Conservation (phyloP, 2,888 invertebrate species). For the Protula sp. region DNA sequence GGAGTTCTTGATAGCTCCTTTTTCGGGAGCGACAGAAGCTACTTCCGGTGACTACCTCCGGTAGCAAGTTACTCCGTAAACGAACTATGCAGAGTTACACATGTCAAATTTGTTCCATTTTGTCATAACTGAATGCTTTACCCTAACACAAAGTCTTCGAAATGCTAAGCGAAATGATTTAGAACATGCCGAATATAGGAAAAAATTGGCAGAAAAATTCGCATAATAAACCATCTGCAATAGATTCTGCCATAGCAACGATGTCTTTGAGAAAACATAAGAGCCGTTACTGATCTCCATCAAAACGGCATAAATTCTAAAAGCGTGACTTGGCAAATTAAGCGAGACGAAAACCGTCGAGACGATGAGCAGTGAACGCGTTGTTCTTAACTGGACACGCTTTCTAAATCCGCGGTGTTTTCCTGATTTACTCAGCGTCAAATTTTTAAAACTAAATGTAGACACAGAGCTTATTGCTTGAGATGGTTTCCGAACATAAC, state of each 20-base stretch:
- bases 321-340: slow-evolving; percentile 18
- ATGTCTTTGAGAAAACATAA: not conserved
- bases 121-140: not conserved
- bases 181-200: slow-evolving; percentile 18
- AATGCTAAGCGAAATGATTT: not conserved
- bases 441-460: not conserved
- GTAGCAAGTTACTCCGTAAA: too few relatives aligned
- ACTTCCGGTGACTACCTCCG: too few relatives aligned
- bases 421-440: not conserved
- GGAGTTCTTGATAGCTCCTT: too few relatives aligned
- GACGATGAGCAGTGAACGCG: slow-evolving; percentile 17
- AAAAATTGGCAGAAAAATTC: slow-evolving; percentile 17
- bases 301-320: slow-evolving; percentile 8
- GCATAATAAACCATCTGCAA: slow-evolving; percentile 16
- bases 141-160: not conserved
- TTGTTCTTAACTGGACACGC: slow-evolving; percentile 15
- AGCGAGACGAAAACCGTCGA: slow-evolving; percentile 15
- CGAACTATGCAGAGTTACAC: too few relatives aligned
- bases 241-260: slow-evolving; percentile 11
- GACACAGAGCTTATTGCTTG: not conserved
- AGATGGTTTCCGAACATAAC: not conserved
- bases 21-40: too few relatives aligned
- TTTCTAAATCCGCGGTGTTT: not conserved
- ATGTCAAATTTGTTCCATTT: not conserved
- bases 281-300: not conserved